Evolutionary conservation across 1,140 invertebrate species (phyloP), one percentile per base, ranked within the genome.

Genomic region (Bradynema listronoti): DNA sequence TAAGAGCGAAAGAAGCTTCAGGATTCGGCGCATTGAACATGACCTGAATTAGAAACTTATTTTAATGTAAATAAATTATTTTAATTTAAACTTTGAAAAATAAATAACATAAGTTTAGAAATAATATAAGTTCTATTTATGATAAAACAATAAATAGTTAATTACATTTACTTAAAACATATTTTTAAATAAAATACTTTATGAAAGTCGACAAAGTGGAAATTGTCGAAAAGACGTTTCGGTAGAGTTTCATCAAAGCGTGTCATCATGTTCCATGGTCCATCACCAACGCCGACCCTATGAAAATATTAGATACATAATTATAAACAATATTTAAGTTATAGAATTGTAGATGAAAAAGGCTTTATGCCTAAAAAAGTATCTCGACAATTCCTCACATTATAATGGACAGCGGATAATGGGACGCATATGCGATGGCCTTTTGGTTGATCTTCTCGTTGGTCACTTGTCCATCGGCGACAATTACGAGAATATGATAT

Each of bases 201-300:
- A 60, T 83, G 80, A 68, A 80, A 84, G 58, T 83, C 80, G 34
- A 83, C 83, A 71, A 83, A 77, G 80, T 83, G 82, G 70, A 83
- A 83, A 63, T 83, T 83, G 66, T 84, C 82, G 69, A 83, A 84
- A 34, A 78, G 65, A 60, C 83, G 60, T 52, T 80, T 79, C 0
- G 83, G 81, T 36, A 84, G 69, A 27, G 72, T 71, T 63, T 84
- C 79, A 62, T 83, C 83, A 68, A 83, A 83, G 43, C 81, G 52
- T n/a, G 56, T 79, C 81, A 83, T 83, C 41, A 77, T 77, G 41
- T 80, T 77, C 82, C 82, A 83, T 0, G 83, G 83, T 24, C 83
- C 83, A 68, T 84, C 83, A 0, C 83, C 83, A 14, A 82, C 83
- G 22, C 83, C 83, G n/a, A 84, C 81, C 46, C 73, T 75, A 42